phyloP scores from a whole-genome alignment of 1,140 invertebrate species.

The Phocides pigmalion region DNA sequence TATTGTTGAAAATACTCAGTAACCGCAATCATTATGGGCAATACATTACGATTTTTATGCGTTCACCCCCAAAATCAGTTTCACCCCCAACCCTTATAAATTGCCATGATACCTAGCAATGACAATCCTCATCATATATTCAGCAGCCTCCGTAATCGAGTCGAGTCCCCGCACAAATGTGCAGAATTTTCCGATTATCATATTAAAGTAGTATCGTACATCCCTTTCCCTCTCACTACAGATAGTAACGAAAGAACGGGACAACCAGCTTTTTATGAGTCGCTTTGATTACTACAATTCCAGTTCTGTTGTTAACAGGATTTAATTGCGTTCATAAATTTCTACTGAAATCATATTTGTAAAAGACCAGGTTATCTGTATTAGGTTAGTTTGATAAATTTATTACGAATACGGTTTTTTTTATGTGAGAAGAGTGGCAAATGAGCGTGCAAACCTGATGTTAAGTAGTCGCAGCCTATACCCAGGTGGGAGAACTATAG shows the following conservation, averaged over 20 bases:
- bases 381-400: too few species aligned
- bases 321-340: conserved; percentile 39
- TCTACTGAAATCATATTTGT: neutral
- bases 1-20: neutral
- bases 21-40: neutral
- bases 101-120: conserved; percentile 52
- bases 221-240: conserved; percentile 35
- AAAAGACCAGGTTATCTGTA: neutral
- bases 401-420: too few species aligned
- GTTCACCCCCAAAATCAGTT: conserved; percentile 40
- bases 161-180: conserved; percentile 52
- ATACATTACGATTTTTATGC: conserved; percentile 14
- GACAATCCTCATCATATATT: conserved; percentile 58
- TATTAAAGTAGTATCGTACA: conserved; percentile 55
- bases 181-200: conserved; percentile 65
- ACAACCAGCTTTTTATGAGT: conserved; percentile 28
- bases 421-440: too few species aligned
- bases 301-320: conserved; percentile 36
- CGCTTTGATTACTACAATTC: conserved; percentile 42
- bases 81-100: conserved; percentile 46
- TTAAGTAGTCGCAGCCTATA: too few species aligned
- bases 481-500: too few species aligned
- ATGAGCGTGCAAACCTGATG: too few species aligned
- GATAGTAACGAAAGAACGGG: conserved; percentile 15
- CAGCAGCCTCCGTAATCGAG: conserved; percentile 51